Percentiles rank a stretch among this genome's conserved stretches.
Conservation (phyloP, 2,113 vertebrate genomes). For the Python bivittatus region DNA sequence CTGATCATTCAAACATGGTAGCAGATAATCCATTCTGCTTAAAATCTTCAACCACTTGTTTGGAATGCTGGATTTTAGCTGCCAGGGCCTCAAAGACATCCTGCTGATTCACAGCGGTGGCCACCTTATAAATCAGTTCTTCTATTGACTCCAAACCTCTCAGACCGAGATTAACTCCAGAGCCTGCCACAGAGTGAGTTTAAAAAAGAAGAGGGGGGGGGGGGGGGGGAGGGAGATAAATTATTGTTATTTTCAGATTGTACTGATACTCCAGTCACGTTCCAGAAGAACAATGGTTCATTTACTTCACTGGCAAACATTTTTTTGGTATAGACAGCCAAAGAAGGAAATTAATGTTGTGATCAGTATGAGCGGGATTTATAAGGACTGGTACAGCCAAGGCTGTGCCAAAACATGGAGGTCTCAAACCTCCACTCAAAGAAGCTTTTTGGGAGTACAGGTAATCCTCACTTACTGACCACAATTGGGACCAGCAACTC, state of each 20-base stretch:
- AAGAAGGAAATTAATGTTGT: neutral
- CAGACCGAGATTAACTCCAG: constrained; percentile 80
- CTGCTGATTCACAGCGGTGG: constrained; percentile 75
- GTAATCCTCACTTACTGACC: neutral
- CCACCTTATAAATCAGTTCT: constrained; percentile 76
- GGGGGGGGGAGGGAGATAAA: constrained; percentile 6
- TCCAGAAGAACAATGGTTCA: neutral
- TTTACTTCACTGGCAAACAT: neutral
- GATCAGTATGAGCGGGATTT: neutral
- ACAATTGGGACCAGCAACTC: neutral
- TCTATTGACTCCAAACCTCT: constrained; percentile 77
- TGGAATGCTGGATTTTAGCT: constrained; percentile 77
- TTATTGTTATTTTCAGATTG: neutral
- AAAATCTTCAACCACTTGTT: constrained; percentile 76
- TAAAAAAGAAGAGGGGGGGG: neutral
- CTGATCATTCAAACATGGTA: constrained; percentile 71
- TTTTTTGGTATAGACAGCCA: neutral
- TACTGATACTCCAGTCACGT: neutral
- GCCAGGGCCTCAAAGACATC: constrained; percentile 77
- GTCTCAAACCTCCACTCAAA: neutral
- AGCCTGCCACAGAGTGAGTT: constrained; percentile 65
- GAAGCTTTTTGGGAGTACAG: neutral
- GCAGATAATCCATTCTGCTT: constrained; percentile 72
- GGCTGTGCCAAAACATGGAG: neutral
- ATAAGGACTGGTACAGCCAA: neutral